Evolutionary conservation across 2,888 invertebrate genomes (phyloP).

Genomic region (Polyommatus iphigenia): DNA sequence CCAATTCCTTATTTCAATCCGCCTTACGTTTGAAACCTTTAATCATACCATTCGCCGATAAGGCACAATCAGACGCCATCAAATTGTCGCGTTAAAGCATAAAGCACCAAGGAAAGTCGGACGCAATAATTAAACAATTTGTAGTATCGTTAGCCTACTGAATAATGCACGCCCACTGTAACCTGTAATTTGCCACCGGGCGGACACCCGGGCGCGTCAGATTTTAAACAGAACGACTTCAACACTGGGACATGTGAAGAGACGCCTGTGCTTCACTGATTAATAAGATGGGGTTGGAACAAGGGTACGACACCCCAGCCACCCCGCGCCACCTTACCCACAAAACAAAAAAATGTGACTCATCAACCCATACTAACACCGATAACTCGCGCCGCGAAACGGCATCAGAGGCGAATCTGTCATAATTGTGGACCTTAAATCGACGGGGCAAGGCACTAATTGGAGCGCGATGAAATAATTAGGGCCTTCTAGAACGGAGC

Average conservation of each 20-base stretch:
- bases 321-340: slow-evolving; percentile 76
- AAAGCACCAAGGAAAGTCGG: background rate
- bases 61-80: background rate
- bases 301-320: slow-evolving; percentile 73
- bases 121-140: slow-evolving; percentile 23
- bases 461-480: slow-evolving; percentile 48
- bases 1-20: background rate
- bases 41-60: background rate
- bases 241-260: slow-evolving; percentile 74
- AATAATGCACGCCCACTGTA: slow-evolving; percentile 1
- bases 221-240: slow-evolving; percentile 64
- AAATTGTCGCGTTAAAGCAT: background rate
- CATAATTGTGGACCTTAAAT: slow-evolving; percentile 65
- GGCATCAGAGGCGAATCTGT: slow-evolving; percentile 55
- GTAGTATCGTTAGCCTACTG: slow-evolving; percentile 21
- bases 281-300: slow-evolving; percentile 80
- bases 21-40: background rate
- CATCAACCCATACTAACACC: slow-evolving; percentile 72
- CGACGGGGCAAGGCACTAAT: slow-evolving; percentile 58
- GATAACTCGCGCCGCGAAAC: slow-evolving; percentile 40
- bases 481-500: slow-evolving; percentile 63
- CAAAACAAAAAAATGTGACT: slow-evolving; percentile 82
- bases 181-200: slow-evolving; percentile 35
- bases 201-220: slow-evolving; percentile 43
- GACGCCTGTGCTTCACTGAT: slow-evolving; percentile 79